phyloP scores from a whole-genome alignment of 1,140 invertebrate species.

The Orchestia grillus region DNA sequence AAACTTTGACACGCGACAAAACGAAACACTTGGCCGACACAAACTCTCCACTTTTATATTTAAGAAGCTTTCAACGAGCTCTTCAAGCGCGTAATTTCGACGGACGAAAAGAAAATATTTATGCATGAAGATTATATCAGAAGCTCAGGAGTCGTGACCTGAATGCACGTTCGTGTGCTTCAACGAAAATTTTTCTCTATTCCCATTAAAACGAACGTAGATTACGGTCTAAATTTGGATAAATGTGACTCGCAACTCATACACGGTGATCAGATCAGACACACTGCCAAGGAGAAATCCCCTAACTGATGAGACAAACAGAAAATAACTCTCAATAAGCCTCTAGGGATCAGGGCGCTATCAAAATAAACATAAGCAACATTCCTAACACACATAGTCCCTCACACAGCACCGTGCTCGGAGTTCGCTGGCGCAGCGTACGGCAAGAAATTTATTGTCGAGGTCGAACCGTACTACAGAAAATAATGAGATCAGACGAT shows the following conservation, averaged over 20 bases:
- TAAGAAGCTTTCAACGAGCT: not conserved
- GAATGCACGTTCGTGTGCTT: not conserved
- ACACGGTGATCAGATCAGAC: not conserved
- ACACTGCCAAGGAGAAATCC: not conserved
- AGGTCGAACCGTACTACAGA: not conserved
- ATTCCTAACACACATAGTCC: too few species aligned
- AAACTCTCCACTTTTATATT: not conserved
- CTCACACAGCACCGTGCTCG: not conserved
- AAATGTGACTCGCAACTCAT: not conserved
- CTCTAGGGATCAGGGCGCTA: not conserved
- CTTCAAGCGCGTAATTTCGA: not conserved
- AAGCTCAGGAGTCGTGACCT: not conserved
- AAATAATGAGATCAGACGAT: conserved; percentile 1
- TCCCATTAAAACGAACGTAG: not conserved
- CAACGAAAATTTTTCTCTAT: not conserved
- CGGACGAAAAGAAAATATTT: not conserved
- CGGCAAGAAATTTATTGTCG: not conserved
- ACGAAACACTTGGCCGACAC: not conserved
- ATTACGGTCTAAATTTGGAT: not conserved
- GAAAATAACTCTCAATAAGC: not conserved
- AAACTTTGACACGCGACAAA: not conserved
- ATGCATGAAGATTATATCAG: not conserved
- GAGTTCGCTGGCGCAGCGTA: not conserved
- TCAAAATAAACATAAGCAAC: not conserved
- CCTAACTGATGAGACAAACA: not conserved